phyloP scores from a whole-genome alignment of 1,140 invertebrate genomes.

The Triops longicaudatus region DNA sequence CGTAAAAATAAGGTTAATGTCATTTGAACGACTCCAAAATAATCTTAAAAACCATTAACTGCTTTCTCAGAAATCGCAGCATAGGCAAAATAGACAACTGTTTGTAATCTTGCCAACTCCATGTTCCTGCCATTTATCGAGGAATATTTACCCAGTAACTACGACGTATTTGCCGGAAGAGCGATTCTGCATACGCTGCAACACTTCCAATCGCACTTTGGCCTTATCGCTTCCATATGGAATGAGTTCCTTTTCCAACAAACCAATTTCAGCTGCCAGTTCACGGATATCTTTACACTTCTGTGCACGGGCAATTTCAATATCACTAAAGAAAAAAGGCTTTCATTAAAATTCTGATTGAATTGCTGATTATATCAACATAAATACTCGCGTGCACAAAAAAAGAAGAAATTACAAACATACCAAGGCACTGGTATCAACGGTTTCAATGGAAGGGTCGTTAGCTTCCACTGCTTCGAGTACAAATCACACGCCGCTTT shows the following conservation, averaged over 20 bases:
- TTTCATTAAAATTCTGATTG: not conserved
- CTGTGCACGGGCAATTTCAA: constrained; percentile 77
- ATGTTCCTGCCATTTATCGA: constrained; percentile 16
- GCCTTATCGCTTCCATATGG: constrained; percentile 91
- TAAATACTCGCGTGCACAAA: not conserved
- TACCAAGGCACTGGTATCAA: constrained; percentile 62
- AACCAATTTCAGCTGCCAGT: constrained; percentile 76
- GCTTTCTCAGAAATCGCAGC: no score
- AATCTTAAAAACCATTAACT: no score
- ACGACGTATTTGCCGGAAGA: constrained; percentile 86
- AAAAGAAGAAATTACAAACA: constrained; percentile 26
- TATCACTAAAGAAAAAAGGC: constrained; percentile 56
- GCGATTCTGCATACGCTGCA: constrained; percentile 62
- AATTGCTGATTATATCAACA: not conserved
- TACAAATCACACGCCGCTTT: constrained; percentile 49
- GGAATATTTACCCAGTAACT: constrained; percentile 77
- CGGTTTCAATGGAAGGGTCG: constrained; percentile 49
- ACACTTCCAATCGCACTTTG: constrained; percentile 77
- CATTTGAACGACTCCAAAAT: no score
- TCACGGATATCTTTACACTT: constrained; percentile 71
- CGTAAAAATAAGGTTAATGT: no score
- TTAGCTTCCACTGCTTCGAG: constrained; percentile 54
- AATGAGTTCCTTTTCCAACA: constrained; percentile 70
- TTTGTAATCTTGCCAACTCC: no score
- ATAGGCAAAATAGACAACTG: no score